Base-by-base conservation (phyloP, 2,797 vertebrate genomes). In the Halcyon leucocephala region DNA sequence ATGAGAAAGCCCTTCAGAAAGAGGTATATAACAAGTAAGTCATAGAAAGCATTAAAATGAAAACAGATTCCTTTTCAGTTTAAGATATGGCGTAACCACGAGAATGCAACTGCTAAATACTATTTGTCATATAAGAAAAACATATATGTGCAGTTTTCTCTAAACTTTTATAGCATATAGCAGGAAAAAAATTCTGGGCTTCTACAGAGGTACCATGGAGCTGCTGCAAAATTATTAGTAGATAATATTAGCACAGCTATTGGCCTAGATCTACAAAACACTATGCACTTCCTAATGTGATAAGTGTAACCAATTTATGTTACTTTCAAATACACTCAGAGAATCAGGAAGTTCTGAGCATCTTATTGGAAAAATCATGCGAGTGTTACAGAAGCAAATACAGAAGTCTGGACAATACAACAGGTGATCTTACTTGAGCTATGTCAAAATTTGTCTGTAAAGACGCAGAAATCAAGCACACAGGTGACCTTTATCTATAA, bases 11-110 rank as follows among this genome's bases (percentile, higher is more conserved):
- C 22, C 15, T 44, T 49, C 37, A 60, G 21, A 67, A 82, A 69
- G 20, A 55, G 10, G 18, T 28, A 5, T 1, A 79, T 33, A 70
- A 86, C 46, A 28, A 46, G 25, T 29, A 80, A 87, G 80, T 58
- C 17, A 51, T 8, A 83, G 6, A 82, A 41, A 60, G 14, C 26
- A 77, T 37, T 72, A 41, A 88, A 85, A 37, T 14, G 51, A 11
- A 85, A 87, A 73, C 33, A 0, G 33, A 79, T 81, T 71, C 39
- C 13, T 73, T 19, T 49, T 8, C 35, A 84, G 42, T 78, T 91
- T 72, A 74, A 76, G 84, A 52, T 7, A 10, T 0, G 2, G 11
- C 0, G 0, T 44, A 69, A 4, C 13, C 48, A 57, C 12, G 54
- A 60, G 49, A 84, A 65, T 17, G 22, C 10, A 92, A 62, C 17